phyloP scores from a whole-genome alignment of 2,113 vertebrate species.

The Guaruba guarouba region DNA sequence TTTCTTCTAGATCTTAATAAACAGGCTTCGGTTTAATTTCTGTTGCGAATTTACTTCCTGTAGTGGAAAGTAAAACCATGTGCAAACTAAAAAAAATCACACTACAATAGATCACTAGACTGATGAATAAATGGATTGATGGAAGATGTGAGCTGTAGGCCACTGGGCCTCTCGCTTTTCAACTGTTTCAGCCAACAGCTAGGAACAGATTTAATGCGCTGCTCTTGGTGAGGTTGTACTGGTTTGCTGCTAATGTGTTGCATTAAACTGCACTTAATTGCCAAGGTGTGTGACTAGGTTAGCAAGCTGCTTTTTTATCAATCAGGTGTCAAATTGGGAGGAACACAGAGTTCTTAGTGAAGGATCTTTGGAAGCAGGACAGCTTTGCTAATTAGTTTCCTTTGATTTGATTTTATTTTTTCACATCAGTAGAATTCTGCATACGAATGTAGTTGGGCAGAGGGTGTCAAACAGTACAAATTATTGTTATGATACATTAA shows the following conservation, averaged over 20 bases:
- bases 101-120: not conserved
- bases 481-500: not conserved
- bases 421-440: conserved; percentile 19
- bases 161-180: not conserved
- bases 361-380: not conserved
- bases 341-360: not conserved
- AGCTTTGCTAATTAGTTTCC: not conserved
- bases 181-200: not conserved
- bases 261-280: not conserved
- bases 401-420: conserved; percentile 12
- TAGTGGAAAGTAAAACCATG: not conserved
- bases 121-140: not conserved
- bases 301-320: conserved; percentile 17
- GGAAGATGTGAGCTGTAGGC: not conserved
- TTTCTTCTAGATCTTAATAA: not conserved
- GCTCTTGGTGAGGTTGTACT: not conserved
- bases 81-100: not conserved
- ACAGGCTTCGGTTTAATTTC: not conserved
- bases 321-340: conserved; percentile 24
- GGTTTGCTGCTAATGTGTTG: not conserved
- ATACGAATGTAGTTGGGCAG: not conserved
- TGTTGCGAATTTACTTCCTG: not conserved
- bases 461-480: conserved; percentile 6
- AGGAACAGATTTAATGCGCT: not conserved
- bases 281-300: not conserved